Base-by-base conservation (phyloP, 2,888 invertebrate genomes). In the Petrolisthes manimaculis region DNA sequence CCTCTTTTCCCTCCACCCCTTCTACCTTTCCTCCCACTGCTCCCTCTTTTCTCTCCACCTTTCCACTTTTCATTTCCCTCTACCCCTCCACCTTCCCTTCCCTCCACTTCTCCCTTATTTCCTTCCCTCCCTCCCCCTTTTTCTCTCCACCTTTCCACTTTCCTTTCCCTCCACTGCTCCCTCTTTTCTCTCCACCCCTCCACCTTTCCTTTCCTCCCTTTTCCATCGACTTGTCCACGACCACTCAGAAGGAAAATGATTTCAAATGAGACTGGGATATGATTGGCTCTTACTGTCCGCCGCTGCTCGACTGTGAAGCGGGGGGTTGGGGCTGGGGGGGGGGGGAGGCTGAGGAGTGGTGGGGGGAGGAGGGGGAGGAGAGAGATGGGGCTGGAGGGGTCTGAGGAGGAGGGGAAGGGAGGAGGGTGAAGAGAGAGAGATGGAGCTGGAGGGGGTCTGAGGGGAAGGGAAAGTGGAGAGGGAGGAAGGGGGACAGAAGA, bases 191-290 rank as follows among this genome's bases (percentile, higher is more conserved):
- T 51, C 51, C 77, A 24, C 24, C 51, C 18, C 77, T 37, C 56
- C 80, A 37, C 81, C 67, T 3, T 67, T 51, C 51, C 18, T n/a
- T 18, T 24, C 54, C 9, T 14, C 14, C 81, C 18, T 54, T 37
- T 37, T 14, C 6, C 67, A 53, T 37, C 37, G 86, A 82, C 86
- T 86, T 86, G 86, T 86, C 75, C 75, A 77, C 78, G 82, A 75
- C 75, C 86, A 86, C 51, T 82, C 37, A 77, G 51, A 21, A 61
- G 82, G 86, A 86, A 86, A 86, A 86, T 86, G 86, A 86, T 86
- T 82, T 86, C 82, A 86, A 86, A 86, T 86, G 82, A 86, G 86
- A 82, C 86, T 56, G 51, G 82, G 86, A 86, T 86, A 86, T 86
- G 86, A 86, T 86, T 86, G 86, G 86, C 75, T 75, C 77, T 24